These are phyloP conservation scores for Tautogolabrus adspersus DNA, from an alignment of 2,113 vertebrate species.

Conservation along the genomic window DNA sequence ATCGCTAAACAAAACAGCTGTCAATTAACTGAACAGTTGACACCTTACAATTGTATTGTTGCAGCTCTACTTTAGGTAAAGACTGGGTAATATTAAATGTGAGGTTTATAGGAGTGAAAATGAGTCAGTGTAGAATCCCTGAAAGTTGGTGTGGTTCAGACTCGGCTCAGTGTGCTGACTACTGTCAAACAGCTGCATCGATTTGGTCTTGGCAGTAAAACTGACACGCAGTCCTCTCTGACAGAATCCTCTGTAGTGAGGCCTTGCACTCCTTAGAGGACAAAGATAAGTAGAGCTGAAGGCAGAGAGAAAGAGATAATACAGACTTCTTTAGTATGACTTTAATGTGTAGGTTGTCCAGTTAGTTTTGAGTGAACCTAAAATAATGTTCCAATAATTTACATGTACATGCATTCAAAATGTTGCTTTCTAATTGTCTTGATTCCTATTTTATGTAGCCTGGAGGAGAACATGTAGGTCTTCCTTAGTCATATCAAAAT, in stretches of 20 bases:
- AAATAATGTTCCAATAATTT: neutral
- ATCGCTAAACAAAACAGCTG: too few species aligned
- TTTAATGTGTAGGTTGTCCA: neutral
- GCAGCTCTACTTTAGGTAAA: neutral
- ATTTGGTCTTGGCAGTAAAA: constrained; percentile 45
- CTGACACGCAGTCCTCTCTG: neutral
- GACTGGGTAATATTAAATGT: neutral
- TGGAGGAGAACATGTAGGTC: too few species aligned
- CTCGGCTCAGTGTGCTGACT: constrained; percentile 17
- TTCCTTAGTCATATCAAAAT: neutral
- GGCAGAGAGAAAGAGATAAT: neutral
- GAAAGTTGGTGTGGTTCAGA: constrained; percentile 9
- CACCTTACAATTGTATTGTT: neutral
- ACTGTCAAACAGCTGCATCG: constrained; percentile 52
- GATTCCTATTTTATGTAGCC: neutral
- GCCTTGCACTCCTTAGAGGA: constrained; percentile 14
- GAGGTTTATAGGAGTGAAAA: neutral
- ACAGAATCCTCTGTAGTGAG: constrained; percentile 30
- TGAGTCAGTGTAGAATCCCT: neutral
- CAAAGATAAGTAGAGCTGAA: constrained; percentile 24
- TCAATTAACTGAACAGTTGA: neutral
- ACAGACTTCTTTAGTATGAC: neutral
- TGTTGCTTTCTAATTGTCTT: neutral
- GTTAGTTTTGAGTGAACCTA: neutral
- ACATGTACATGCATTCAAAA: neutral